Percentiles rank a stretch among this genome's conserved stretches.
Evolutionary conservation across 2,113 vertebrate genomes (phyloP).

Genomic region (Edolisoma coerulescens): DNA sequence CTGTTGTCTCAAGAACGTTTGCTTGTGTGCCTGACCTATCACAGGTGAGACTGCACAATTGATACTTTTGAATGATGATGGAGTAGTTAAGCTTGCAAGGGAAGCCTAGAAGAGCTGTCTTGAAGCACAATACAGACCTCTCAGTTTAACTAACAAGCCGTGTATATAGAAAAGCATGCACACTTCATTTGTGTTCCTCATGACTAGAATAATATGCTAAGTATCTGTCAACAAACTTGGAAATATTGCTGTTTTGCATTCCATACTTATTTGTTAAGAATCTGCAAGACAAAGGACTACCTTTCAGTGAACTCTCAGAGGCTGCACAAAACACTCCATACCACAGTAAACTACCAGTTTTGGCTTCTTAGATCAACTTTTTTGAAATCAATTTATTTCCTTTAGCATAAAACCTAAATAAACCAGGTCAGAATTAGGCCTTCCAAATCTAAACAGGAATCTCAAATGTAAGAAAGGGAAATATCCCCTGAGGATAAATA

Average conservation of each 20-base stretch:
- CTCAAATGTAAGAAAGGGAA: slow-evolving; percentile 16
- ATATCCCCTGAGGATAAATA: slow-evolving; percentile 39
- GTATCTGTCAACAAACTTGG: not conserved
- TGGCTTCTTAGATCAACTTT: not conserved
- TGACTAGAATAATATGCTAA: not conserved
- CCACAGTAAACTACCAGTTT: not conserved
- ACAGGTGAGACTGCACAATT: not conserved
- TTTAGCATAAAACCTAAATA: not conserved
- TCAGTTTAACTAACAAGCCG: not conserved
- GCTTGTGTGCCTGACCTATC: not conserved
- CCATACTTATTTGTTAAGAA: not conserved
- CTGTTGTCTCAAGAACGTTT: not conserved
- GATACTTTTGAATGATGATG: not conserved
- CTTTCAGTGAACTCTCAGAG: not conserved
- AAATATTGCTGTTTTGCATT: not conserved
- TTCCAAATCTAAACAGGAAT: slow-evolving; percentile 25
- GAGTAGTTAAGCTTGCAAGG: not conserved
- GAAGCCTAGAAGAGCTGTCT: not conserved
- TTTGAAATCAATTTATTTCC: not conserved
- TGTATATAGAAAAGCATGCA: not conserved
- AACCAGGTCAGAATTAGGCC: not conserved
- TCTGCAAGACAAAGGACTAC: not conserved
- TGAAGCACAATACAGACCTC: not conserved
- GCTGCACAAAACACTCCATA: not conserved
- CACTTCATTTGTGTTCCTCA: not conserved